Conservation (phyloP, 2,888 invertebrate genomes). For the Drosophila mulleri region DNA sequence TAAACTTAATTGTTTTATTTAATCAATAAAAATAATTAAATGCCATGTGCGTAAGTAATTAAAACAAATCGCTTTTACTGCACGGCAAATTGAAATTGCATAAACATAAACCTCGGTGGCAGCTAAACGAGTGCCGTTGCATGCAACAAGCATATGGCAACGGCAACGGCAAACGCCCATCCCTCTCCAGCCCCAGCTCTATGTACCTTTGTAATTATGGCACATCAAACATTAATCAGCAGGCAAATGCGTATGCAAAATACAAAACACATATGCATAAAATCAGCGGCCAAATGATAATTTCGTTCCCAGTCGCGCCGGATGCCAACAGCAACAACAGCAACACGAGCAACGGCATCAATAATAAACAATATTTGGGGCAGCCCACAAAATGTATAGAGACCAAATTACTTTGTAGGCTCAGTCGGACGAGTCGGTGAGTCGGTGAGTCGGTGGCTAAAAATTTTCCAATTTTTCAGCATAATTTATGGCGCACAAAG, state of each 20-base stretch:
- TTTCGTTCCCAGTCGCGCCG: constrained; percentile 57
- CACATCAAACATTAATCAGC: constrained; percentile 78
- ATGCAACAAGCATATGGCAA: constrained; percentile 52
- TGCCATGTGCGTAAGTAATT: constrained; percentile 81
- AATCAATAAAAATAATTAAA: constrained; percentile 82
- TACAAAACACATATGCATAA: constrained; percentile 32
- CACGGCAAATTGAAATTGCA: constrained; percentile 76
- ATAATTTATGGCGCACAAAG: constrained; percentile 75
- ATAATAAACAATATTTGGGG: constrained; percentile 38
- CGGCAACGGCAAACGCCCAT: no score
- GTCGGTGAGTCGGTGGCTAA: constrained; percentile 4
- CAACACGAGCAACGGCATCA: constrained; percentile 16
- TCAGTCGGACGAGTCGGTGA: background rate
- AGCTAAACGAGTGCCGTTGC: constrained; percentile 49
- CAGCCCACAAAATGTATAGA: constrained; percentile 52
- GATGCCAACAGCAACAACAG: constrained; percentile 10
- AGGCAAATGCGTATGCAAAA: constrained; percentile 61
- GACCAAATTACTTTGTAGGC: constrained; percentile 73
- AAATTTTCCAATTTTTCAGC: constrained; percentile 66
- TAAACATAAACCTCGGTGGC: constrained; percentile 59
- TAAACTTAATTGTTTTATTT: constrained; percentile 82
- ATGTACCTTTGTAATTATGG: constrained; percentile 69
- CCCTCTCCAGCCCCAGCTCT: background rate
- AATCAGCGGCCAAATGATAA: constrained; percentile 68
- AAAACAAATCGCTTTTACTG: constrained; percentile 79